Evolutionary conservation across 2,888 invertebrate genomes (phyloP).

Genomic region (Lathronympha strigana): DNA sequence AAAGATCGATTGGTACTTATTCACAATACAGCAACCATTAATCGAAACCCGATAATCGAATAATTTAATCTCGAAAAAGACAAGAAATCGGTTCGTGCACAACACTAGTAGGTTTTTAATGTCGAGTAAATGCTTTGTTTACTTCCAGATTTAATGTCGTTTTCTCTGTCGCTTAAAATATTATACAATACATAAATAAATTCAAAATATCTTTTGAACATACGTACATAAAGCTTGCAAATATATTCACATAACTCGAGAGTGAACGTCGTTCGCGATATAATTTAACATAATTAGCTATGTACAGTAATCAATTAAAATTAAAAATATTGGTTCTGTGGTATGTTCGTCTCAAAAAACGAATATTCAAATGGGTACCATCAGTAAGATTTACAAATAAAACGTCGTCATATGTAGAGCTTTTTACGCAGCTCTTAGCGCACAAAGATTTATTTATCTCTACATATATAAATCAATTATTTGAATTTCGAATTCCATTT

Average conservation of each 20-base stretch:
- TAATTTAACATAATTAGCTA: slow-evolving; percentile 47
- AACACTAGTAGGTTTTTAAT: slow-evolving; percentile 22
- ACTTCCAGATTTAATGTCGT: slow-evolving; percentile 61
- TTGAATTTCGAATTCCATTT: neutral
- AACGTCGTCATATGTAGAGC: neutral
- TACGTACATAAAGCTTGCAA: slow-evolving; percentile 72
- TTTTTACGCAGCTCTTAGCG: too few species aligned
- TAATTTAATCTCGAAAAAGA: slow-evolving; percentile 70
- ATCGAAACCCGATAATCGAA: slow-evolving; percentile 61
- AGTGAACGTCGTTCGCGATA: slow-evolving; percentile 56
- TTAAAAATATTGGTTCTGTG: slow-evolving; percentile 30
- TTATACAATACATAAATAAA: slow-evolving; percentile 70
- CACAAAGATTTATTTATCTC: too few species aligned
- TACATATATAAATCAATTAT: too few species aligned
- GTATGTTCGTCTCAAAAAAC: slow-evolving; percentile 33
- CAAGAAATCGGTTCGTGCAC: slow-evolving; percentile 58
- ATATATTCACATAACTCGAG: slow-evolving; percentile 61
- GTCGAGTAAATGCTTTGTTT: slow-evolving; percentile 35
- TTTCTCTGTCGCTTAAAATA: slow-evolving; percentile 64
- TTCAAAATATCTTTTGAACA: slow-evolving; percentile 66
- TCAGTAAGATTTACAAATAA: slow-evolving; percentile 8
- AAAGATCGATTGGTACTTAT: slow-evolving; percentile 68
- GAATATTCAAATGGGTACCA: slow-evolving; percentile 19
- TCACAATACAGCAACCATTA: slow-evolving; percentile 68
- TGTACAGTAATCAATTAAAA: slow-evolving; percentile 35